Evolutionary conservation across 2,888 invertebrate species (phyloP).

Genomic region (Caenorhabditis uteleia): DNA sequence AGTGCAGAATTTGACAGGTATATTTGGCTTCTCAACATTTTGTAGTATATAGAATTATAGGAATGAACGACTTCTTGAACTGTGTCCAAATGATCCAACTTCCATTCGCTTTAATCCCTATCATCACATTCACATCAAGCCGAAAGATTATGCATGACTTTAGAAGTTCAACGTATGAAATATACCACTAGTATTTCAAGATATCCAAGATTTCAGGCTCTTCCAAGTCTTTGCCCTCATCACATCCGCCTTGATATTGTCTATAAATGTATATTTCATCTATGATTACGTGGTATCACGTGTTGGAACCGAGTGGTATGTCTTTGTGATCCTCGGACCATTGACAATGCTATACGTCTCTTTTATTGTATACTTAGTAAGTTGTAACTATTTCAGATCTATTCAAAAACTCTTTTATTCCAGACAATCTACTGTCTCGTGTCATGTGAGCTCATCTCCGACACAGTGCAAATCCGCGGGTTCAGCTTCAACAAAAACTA

Average conservation of each 20-base stretch:
- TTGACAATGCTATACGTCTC: constrained; percentile 78
- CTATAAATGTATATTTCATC: constrained; percentile 83
- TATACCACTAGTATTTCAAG: background rate
- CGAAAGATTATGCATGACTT: constrained; percentile 84
- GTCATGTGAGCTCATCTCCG: constrained; percentile 44
- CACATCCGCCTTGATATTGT: constrained; percentile 79
- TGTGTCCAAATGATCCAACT: constrained; percentile 75
- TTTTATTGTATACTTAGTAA: constrained; percentile 80
- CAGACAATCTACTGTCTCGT: constrained; percentile 50
- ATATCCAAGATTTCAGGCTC: constrained; percentile 36
- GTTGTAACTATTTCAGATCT: background rate
- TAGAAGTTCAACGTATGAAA: constrained; percentile 78
- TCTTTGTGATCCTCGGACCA: constrained; percentile 72
- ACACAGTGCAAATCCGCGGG: constrained; percentile 25
- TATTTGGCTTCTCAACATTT: background rate
- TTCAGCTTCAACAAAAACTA: constrained; percentile 26
- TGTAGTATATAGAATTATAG: constrained; percentile 16
- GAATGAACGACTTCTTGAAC: constrained; percentile 85
- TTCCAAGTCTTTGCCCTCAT: constrained; percentile 78
- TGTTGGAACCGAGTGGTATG: constrained; percentile 70
- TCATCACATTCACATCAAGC: constrained; percentile 84
- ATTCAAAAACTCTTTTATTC: constrained; percentile 4
- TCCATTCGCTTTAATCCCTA: constrained; percentile 86
- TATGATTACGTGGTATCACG: constrained; percentile 73
- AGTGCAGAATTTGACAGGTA: constrained; percentile 61